Percentiles rank a stretch among this genome's conserved stretches.
Conservation (phyloP, 2,888 invertebrate species). For the Nomada fabriciana region DNA sequence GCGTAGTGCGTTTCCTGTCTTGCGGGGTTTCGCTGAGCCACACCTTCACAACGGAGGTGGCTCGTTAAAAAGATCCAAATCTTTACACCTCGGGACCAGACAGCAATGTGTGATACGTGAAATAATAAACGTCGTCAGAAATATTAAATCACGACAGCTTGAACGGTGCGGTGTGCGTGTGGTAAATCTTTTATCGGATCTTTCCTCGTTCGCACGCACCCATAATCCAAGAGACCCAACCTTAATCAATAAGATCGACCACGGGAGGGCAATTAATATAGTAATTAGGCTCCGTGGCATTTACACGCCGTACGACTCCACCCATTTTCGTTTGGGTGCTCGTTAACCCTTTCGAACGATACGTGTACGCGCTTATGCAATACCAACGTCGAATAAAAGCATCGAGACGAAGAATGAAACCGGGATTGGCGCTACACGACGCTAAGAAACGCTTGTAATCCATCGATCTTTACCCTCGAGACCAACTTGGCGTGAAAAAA, state of each 20-base stretch:
- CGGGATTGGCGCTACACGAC: background rate
- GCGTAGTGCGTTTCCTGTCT: background rate
- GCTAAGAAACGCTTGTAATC: background rate
- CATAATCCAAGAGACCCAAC: conserved; percentile 18
- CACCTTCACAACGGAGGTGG: background rate
- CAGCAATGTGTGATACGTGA: background rate
- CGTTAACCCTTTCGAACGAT: conserved; percentile 16
- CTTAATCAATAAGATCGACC: conserved; percentile 47
- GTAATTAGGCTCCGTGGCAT: conserved; percentile 59
- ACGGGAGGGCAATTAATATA: conserved; percentile 64
- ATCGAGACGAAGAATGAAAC: background rate
- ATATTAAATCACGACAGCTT: conserved; percentile 36
- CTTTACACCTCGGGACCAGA: conserved; percentile 27
- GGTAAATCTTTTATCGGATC: conserved; percentile 35
- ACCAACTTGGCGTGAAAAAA: background rate
- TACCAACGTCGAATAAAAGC: conserved; percentile 55
- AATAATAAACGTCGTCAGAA: conserved; percentile 36
- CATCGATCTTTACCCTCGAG: conserved; percentile 2
- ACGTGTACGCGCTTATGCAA: conserved; percentile 32
- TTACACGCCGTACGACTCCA: conserved; percentile 70
- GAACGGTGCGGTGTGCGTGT: background rate
- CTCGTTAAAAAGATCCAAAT: conserved; percentile 12
- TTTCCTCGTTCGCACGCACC: background rate
- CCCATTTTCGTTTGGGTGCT: conserved; percentile 64
- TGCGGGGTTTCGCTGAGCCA: background rate